Evolutionary conservation across 2,888 invertebrate species (phyloP), one percentile per base, ranked within the genome.

Genomic region (Agriotes lineatus): DNA sequence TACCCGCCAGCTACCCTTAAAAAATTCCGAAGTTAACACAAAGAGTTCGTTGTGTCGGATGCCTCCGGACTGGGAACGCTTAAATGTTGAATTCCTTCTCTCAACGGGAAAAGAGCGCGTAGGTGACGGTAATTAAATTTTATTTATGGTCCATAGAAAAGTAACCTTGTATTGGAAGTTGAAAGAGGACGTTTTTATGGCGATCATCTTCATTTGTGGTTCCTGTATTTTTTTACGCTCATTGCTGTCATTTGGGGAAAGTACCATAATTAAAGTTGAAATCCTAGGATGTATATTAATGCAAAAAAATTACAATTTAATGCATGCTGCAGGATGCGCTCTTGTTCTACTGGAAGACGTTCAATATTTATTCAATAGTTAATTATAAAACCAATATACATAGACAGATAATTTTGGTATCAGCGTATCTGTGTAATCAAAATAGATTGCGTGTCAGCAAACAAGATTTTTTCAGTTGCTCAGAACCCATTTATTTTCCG

Each of bases 11-110:
- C 68, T 59, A 69, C 69, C 69, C 69, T 50, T 64, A 69, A 69
- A 69, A 68, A 69, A 69, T 69, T 65, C 64, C 69, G 39, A 61
- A 60, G 33, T 58, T 48, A 59, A 61, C 69, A 69, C 69, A 69
- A 69, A 48, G 64, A 64, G 37, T 45, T 59, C 50, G 25, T 52
- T 52, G 52, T 48, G 19, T 7, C n/a, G n/a, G 12, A 10, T 30
- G 25, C 52, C 52, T 63, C 39, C 16, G 52, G 33, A 42, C 54
- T 54, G 42, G 19, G 30, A 42, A 54, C 19, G 30, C 42, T 63
- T 44, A 45, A 48, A 35, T 37, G 45, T 60, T 50, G 19, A 54
- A 54, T 42, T 54, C 42, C 52, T 22, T 61, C 10, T 22, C 19
- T 22, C 10, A 33, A 35, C 33, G 33, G 30, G 52, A 33, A 33